These are phyloP conservation scores for Pissodes strobi DNA, from an alignment of 1,140 invertebrate species.

Conservation along the genomic window DNA sequence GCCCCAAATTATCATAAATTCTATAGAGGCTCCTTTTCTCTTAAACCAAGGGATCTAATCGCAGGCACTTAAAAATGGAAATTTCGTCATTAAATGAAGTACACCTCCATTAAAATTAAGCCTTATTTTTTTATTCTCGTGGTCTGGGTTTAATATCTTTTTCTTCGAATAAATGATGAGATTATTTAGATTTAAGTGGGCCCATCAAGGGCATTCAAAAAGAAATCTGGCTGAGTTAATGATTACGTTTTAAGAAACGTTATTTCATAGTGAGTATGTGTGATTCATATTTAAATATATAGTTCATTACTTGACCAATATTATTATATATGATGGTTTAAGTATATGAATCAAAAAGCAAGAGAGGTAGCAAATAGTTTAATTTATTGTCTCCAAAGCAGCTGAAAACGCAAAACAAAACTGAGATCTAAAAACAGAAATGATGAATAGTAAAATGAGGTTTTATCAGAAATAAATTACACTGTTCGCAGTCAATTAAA, in stretches of 20 bases:
- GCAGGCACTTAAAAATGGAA: slow-evolving; percentile 32
- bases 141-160: slow-evolving; percentile 32
- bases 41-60: slow-evolving; percentile 25
- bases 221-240: slow-evolving; percentile 6
- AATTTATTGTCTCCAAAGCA: no score
- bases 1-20: slow-evolving; percentile 31
- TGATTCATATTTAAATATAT: no score
- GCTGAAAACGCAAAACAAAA: no score
- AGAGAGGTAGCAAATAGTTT: no score
- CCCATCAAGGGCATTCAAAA: slow-evolving; percentile 11
- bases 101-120: slow-evolving; percentile 33
- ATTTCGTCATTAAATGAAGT: slow-evolving; percentile 31
- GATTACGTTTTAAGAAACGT: neutral
- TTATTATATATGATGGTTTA: no score
- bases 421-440: no score
- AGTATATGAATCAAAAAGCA: no score
- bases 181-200: slow-evolving; percentile 30
- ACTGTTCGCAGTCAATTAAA: no score
- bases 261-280: no score
- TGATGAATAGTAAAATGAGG: no score
- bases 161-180: slow-evolving; percentile 29
- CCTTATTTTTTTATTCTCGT: slow-evolving; percentile 23
- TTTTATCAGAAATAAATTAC: no score
- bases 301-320: no score
- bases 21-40: slow-evolving; percentile 20